Conservation (phyloP, 2,888 invertebrate genomes). For the Gymnosoma rotundatum region DNA sequence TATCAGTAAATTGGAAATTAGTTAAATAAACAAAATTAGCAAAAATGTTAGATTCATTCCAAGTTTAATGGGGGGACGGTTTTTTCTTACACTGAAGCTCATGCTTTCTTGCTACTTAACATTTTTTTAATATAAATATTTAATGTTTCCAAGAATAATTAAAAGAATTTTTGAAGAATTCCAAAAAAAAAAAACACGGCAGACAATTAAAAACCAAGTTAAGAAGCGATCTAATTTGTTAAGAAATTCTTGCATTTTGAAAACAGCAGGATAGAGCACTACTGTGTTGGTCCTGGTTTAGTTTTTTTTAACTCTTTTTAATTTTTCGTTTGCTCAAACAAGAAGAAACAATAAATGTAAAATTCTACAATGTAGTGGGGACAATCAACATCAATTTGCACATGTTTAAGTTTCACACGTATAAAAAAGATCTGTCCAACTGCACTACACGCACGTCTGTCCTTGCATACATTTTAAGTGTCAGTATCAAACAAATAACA, state of each 20-base stretch:
- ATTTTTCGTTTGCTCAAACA: background rate
- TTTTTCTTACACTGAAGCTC: too few relatives aligned
- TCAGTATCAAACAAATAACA: slow-evolving; percentile 44
- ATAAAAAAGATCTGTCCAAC: background rate
- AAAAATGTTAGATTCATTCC: too few relatives aligned
- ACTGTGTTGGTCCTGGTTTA: slow-evolving; percentile 54
- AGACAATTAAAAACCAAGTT: slow-evolving; percentile 32
- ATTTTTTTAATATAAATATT: too few relatives aligned
- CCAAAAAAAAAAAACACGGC: background rate
- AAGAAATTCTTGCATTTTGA: slow-evolving; percentile 40
- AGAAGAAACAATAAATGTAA: slow-evolving; percentile 50
- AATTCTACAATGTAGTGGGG: slow-evolving; percentile 54
- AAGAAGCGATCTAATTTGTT: slow-evolving; percentile 48
- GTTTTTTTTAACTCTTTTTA: slow-evolving; percentile 12
- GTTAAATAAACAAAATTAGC: too few relatives aligned
- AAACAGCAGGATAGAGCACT: slow-evolving; percentile 63
- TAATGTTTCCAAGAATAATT: slow-evolving; percentile 2
- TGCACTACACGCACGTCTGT: background rate
- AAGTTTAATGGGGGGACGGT: too few relatives aligned
- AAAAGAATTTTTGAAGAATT: background rate
- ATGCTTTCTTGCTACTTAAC: too few relatives aligned
- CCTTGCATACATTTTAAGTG: slow-evolving; percentile 34
- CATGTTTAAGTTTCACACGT: slow-evolving; percentile 53
- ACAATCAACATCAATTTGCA: slow-evolving; percentile 63
- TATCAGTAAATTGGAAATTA: too few relatives aligned